phyloP scores from a whole-genome alignment of 92 coral and sea anemone species.

The Pocillopora meandrina region DNA sequence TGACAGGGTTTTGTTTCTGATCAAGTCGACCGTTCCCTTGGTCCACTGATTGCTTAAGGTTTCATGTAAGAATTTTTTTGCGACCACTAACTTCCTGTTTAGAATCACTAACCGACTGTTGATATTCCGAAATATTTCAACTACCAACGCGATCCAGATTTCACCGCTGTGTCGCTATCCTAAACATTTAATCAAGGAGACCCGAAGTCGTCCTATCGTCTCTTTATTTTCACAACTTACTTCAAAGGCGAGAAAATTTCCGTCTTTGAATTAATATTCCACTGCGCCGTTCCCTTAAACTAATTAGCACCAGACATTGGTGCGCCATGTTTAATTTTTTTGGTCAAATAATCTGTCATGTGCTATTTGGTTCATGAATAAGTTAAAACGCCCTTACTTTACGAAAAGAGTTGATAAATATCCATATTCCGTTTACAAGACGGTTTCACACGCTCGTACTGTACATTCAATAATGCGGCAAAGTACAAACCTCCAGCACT shows the following conservation, averaged over 20 bases:
- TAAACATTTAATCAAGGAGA: background rate
- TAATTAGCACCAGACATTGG: conserved; percentile 30
- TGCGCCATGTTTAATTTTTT: conserved; percentile 10
- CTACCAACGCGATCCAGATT: background rate
- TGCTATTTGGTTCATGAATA: background rate
- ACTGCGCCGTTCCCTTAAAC: conserved; percentile 24
- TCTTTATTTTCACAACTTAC: conserved; percentile 56
- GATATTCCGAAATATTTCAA: background rate
- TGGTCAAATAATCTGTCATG: background rate
- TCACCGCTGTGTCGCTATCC: background rate
- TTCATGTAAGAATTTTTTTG: background rate
- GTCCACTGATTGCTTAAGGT: no score
- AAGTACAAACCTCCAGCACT: background rate
- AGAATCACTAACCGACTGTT: background rate
- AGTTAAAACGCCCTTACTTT: background rate
- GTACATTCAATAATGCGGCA: no score
- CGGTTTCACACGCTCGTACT: no score
- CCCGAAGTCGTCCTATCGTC: conserved; percentile 28
- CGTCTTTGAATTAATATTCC: conserved; percentile 2
- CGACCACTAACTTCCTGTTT: background rate
- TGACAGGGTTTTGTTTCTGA: no score
- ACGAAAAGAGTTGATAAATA: background rate
- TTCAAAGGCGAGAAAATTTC: conserved; percentile 45
- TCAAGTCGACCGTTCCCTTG: no score
- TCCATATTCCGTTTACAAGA: no score